Percentiles rank a stretch among this genome's conserved stretches.
Evolutionary conservation across 2,888 invertebrate species (phyloP).

Genomic region (Cyaniris semiargus): DNA sequence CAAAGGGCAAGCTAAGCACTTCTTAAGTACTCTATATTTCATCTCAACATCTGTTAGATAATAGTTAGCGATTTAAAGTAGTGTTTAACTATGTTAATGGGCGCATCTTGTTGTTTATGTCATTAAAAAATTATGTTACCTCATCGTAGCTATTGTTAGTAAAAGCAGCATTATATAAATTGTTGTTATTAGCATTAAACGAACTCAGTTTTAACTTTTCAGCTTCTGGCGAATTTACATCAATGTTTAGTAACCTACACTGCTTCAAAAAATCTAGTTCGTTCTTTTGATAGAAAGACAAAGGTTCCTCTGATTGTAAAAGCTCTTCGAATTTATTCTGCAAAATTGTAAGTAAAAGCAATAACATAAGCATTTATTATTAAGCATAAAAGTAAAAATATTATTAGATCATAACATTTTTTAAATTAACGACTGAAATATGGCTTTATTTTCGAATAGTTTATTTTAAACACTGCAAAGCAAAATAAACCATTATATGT

Average conservation of each 20-base stretch:
- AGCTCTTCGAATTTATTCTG: constrained; percentile 64
- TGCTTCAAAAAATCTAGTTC: constrained; percentile 73
- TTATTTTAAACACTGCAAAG: background rate
- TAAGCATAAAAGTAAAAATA: constrained; percentile 16
- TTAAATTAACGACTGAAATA: background rate
- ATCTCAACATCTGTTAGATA: background rate
- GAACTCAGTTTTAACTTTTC: constrained; percentile 54
- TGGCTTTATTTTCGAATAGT: background rate
- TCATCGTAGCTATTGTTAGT: constrained; percentile 50
- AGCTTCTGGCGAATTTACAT: constrained; percentile 66
- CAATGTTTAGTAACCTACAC: constrained; percentile 72
- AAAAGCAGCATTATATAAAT: constrained; percentile 50
- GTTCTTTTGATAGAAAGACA: constrained; percentile 73
- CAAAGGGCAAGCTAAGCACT: background rate
- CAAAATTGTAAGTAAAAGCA: constrained; percentile 53
- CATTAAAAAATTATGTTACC: constrained; percentile 30
- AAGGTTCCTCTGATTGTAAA: constrained; percentile 63
- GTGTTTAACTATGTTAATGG: background rate
- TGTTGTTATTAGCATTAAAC: constrained; percentile 57
- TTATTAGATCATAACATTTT: background rate
- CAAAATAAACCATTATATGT: background rate
- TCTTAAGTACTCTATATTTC: background rate
- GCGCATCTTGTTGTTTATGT: background rate
- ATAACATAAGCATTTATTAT: constrained; percentile 1
- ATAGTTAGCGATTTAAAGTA: background rate